These are phyloP conservation scores for Bombus huntii DNA, from an alignment of 1,140 invertebrate species.

Conservation along the genomic window DNA sequence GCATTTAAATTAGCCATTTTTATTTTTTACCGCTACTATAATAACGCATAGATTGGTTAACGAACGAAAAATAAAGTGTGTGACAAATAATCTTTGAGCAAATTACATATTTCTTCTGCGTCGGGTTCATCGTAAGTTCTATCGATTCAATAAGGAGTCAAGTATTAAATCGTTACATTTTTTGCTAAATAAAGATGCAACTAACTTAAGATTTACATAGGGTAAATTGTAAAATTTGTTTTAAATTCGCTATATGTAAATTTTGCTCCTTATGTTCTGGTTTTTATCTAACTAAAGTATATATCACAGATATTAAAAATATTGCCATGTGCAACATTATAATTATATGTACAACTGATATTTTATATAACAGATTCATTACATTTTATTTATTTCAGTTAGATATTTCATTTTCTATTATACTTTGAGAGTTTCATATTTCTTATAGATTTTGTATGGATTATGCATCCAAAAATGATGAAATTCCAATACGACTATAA, in stretches of 20 bases:
- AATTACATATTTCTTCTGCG: not conserved
- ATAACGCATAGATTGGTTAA: not conserved
- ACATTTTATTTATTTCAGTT: too few species aligned
- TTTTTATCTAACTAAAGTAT: too few species aligned
- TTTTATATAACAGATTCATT: too few species aligned
- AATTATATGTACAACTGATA: too few species aligned
- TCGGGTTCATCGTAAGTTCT: not conserved
- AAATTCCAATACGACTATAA: not conserved
- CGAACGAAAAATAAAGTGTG: not conserved
- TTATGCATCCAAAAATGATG: too few species aligned
- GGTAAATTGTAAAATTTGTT: not conserved
- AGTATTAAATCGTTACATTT: not conserved
- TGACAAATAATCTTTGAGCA: not conserved
- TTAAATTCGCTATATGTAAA: not conserved
- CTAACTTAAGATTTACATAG: too few species aligned
- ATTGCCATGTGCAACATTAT: too few species aligned
- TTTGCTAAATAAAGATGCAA: not conserved
- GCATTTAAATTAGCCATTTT: constrained; percentile 56
- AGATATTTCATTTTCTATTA: too few species aligned
- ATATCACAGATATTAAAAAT: too few species aligned
- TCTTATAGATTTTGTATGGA: too few species aligned
- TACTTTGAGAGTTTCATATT: too few species aligned
- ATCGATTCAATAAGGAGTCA: not conserved
- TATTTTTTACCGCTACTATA: not conserved
- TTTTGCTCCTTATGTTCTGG: too few species aligned